Conservation (phyloP, 2,797 vertebrate genomes). For the Falco biarmicus region DNA sequence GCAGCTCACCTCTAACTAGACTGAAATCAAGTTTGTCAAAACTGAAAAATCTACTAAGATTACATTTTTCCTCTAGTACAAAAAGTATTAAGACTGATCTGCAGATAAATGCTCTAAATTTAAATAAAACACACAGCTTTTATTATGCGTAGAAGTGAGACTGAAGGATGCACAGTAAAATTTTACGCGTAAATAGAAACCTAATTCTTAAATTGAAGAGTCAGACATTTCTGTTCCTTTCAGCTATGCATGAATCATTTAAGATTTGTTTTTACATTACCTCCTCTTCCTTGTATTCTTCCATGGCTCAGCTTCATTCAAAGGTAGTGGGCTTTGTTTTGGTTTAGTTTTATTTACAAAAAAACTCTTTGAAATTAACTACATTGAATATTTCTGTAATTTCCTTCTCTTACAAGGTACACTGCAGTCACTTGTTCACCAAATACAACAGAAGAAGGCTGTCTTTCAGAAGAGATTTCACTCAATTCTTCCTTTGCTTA, state of each 20-base stretch:
- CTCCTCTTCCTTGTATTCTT: not conserved
- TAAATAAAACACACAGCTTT: not conserved
- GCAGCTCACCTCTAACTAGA: not conserved
- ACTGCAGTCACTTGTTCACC: not conserved
- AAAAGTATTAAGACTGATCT: not conserved
- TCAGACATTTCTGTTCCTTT: not conserved
- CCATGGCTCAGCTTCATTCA: not conserved
- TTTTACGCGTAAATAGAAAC: not conserved
- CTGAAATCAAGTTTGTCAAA: not conserved
- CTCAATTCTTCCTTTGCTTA: not conserved
- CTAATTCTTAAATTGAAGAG: not conserved
- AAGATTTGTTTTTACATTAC: not conserved
- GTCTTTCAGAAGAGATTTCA: conserved; percentile 6
- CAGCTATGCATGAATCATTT: not conserved
- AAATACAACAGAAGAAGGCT: not conserved
- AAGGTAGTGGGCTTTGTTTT: not conserved
- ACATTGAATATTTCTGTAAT: not conserved
- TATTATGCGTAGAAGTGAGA: not conserved
- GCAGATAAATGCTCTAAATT: not conserved
- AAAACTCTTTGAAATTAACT: not conserved
- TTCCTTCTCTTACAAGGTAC: not conserved
- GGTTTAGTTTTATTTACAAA: not conserved
- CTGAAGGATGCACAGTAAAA: not conserved
- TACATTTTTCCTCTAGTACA: not conserved
- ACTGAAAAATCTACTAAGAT: not conserved